A percentile compares a stretch with the other conserved stretches of the same genome.
Conservation (phyloP, 2,888 invertebrate genomes). For the Tricholauxania praeusta region DNA sequence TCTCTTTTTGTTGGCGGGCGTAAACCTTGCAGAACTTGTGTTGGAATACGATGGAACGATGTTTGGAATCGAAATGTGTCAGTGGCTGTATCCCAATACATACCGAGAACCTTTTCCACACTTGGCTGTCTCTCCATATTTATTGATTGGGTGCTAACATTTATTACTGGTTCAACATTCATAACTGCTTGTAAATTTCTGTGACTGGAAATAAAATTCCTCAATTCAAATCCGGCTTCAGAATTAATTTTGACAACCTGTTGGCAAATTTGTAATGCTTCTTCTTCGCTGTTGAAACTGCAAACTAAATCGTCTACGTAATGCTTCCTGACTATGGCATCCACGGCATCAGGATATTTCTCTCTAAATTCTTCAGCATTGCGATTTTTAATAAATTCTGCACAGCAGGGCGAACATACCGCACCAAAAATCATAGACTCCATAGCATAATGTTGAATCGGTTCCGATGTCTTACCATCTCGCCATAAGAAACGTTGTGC, state of each 20-base stretch:
- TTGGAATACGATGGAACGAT: slow-evolving; percentile 22
- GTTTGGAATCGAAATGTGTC: slow-evolving; percentile 42
- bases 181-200: background rate
- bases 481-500: slow-evolving; percentile 46
- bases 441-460: slow-evolving; percentile 44
- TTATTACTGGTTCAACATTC: background rate
- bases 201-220: slow-evolving; percentile 5
- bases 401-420: slow-evolving; percentile 33
- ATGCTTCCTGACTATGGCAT: background rate
- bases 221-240: slow-evolving; percentile 2
- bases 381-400: slow-evolving; percentile 36
- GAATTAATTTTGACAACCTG: slow-evolving; percentile 5
- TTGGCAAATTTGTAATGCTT: slow-evolving; percentile 2
- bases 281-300: slow-evolving; percentile 4
- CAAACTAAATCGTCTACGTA: slow-evolving; percentile 6
- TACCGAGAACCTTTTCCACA: slow-evolving; percentile 43
- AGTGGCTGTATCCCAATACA: slow-evolving; percentile 43
- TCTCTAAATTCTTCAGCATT: slow-evolving; percentile 32
- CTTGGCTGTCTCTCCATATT: slow-evolving; percentile 10
- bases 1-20: slow-evolving; percentile 39
- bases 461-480: slow-evolving; percentile 22
- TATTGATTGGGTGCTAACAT: slow-evolving; percentile 39
- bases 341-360: background rate
- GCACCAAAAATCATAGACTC: slow-evolving; percentile 46
- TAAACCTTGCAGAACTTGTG: background rate